Evolutionary conservation across 2,888 invertebrate genomes (phyloP).

Genomic region (Abrostola triplasia): DNA sequence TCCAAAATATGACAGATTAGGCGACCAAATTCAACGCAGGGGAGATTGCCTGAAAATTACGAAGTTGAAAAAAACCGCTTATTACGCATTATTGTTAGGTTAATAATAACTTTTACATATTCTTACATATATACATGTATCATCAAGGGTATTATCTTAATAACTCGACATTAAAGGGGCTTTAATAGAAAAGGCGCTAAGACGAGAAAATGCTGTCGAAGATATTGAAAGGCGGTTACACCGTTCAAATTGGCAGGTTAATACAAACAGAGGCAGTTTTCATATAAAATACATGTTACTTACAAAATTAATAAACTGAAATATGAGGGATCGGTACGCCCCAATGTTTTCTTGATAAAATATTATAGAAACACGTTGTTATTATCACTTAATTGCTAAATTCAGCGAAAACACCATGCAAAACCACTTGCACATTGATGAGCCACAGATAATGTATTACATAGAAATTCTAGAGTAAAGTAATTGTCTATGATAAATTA

Average conservation of each 20-base stretch:
- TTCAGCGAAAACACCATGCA: conserved; percentile 49
- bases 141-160: not conserved
- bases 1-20: conserved; percentile 35
- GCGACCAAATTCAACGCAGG: conserved; percentile 32
- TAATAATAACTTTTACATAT: conserved; percentile 13
- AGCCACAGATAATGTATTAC: conserved; percentile 25
- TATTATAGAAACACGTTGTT: conserved; percentile 17
- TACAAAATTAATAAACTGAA: conserved; percentile 29
- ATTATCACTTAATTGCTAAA: conserved; percentile 35
- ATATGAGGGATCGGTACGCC: conserved; percentile 22
- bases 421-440: conserved; percentile 40
- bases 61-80: not conserved
- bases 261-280: conserved; percentile 30
- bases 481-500: not conserved
- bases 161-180: conserved; percentile 4
- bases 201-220: conserved; percentile 16
- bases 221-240: conserved; percentile 44
- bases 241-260: conserved; percentile 42
- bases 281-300: conserved; percentile 30
- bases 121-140: not conserved
- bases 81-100: conserved; percentile 6
- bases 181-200: not conserved
- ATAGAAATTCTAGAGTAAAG: not conserved
- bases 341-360: conserved; percentile 25
- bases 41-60: conserved; percentile 12